A percentile compares a stretch with the other conserved stretches of the same genome.
These are phyloP conservation scores for Gadopsis bispinosus DNA, from an alignment of 2,797 vertebrate genomes.

Conservation along the genomic window DNA sequence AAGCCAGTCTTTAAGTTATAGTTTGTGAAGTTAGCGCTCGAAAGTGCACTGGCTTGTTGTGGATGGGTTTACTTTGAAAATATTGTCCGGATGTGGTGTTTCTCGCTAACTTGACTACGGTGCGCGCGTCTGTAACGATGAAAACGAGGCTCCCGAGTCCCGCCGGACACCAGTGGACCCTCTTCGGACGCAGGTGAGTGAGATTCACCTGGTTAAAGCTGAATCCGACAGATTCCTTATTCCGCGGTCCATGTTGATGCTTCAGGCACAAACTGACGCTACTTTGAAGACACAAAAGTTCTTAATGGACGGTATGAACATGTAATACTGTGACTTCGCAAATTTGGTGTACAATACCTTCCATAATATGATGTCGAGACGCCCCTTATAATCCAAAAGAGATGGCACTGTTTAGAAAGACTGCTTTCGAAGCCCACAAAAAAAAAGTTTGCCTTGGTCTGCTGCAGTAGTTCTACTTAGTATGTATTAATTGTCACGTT, in stretches of 20 bases:
- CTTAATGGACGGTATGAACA: background rate
- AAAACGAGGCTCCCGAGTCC: constrained; percentile 4
- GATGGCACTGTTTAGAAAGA: background rate
- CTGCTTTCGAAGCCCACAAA: background rate
- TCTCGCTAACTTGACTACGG: constrained; percentile 51
- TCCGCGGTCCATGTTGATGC: fast-evolving
- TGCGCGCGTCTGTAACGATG: constrained; percentile 40
- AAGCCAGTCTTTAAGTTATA: fast-evolving
- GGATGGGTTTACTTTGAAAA: constrained; percentile 62
- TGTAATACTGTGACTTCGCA: background rate
- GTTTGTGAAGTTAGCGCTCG: constrained; percentile 14
- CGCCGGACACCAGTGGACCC: constrained; percentile 44
- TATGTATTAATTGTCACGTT: background rate
- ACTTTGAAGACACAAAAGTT: background rate
- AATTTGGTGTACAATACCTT: background rate
- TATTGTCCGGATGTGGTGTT: constrained; percentile 1
- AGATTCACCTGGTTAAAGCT: constrained; percentile 22
- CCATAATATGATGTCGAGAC: background rate
- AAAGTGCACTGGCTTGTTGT: background rate
- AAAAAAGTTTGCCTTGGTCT: background rate
- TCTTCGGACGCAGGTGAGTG: constrained; percentile 63
- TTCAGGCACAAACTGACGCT: background rate
- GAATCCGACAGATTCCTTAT: background rate
- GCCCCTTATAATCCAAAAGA: background rate
- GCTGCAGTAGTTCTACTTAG: background rate